Evolutionary conservation across 1,140 invertebrate species (phyloP), one percentile per base, ranked within the genome.

Genomic region (Drosophila rufa): DNA sequence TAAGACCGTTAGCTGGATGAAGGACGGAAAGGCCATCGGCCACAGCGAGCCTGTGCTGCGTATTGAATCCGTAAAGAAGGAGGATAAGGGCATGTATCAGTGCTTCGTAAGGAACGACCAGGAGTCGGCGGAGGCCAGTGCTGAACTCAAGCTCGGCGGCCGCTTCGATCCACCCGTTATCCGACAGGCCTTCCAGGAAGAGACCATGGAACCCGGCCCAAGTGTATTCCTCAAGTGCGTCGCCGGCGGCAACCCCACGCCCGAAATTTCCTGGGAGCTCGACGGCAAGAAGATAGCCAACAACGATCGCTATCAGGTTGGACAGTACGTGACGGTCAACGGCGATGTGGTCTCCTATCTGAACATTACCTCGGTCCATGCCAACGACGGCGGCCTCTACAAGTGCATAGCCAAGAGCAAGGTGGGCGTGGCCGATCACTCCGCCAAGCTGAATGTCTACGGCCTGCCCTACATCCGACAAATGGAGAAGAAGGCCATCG

Each of bases 71-170:
- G 97, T 99, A 0, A 96, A 97, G 92, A 97, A 98, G 85, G 97
- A 98, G 93, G 98, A 99, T 92, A 98, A 97, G 91, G 98, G 98
- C 92, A 99, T 99, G 98, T 99, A 99, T 92, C 98, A 99, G 87
- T 99, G 98, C 92, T 98, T 99, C 91, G 97, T 98, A 38, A 94
- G 97, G 50, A 99, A 99, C 92, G 97, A 98, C 89, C 97, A 98
- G 92, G 98, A 99, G 93, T 98, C 96, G 80, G 97, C 97, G 1
- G 97, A 99, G 91, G 97, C 97, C 1, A 97, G 97, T 55, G 97
- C 97, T 43, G 97, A 99, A 94, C 93, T 99, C 19, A 97, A 98
- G 94, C 95, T 99, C 46, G 98, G 98, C 89, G 97, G 98, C 93
- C 94, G 97, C 94, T 98, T 98, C 89, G 97, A 98, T 92, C 97